Conservation (phyloP, 2,888 invertebrate genomes). For the Chymomyza amoena region DNA sequence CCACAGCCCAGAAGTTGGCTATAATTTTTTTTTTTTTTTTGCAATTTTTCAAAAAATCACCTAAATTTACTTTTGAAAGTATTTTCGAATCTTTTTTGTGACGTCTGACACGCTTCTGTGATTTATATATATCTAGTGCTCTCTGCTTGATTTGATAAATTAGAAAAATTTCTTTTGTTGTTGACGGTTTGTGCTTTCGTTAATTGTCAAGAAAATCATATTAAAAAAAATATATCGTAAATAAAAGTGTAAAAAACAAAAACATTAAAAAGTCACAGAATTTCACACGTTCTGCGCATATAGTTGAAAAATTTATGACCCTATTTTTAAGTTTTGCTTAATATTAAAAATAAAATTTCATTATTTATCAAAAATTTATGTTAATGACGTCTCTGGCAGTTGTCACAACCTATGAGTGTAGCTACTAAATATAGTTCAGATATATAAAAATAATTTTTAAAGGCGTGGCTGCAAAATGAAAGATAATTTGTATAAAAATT, state of each 20-base stretch:
- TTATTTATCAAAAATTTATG: neutral
- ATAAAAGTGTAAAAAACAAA: neutral
- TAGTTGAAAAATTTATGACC: neutral
- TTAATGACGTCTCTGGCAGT: neutral
- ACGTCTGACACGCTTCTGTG: conserved; percentile 56
- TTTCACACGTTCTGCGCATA: neutral
- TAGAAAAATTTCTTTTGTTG: conserved; percentile 5
- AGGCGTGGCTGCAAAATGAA: neutral
- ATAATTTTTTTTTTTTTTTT: conserved; percentile 13
- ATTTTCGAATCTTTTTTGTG: conserved; percentile 31
- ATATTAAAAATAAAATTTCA: neutral
- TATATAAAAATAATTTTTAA: neutral
- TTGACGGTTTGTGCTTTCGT: neutral
- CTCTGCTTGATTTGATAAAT: conserved; percentile 19
- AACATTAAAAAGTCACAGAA: neutral
- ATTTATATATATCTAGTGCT: conserved; percentile 54
- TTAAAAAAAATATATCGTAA: neutral
- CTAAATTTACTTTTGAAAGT: conserved; percentile 8
- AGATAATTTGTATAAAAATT: too few species aligned
- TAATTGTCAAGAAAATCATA: neutral
- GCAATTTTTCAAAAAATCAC: conserved; percentile 28
- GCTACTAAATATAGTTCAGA: neutral
- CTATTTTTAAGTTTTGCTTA: neutral
- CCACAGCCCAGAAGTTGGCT: conserved; percentile 2
- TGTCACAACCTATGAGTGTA: neutral